Conservation (phyloP, 2,797 vertebrate species). For the Arnoldichthys spilopterus region DNA sequence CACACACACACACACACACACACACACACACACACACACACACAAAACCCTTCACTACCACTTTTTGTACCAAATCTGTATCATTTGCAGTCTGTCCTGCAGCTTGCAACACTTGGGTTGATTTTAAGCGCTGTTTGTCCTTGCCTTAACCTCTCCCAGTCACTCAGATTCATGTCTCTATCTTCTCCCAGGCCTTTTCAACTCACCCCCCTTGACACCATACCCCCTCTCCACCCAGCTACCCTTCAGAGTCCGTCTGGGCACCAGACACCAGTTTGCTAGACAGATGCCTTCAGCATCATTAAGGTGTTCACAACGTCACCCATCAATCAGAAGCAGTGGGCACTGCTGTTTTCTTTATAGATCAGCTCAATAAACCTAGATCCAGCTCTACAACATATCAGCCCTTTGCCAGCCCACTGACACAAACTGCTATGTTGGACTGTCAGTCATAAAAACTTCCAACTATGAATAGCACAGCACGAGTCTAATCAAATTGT, state of each 20-base stretch:
- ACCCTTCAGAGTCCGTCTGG: conserved; percentile 43
- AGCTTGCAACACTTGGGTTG: conserved; percentile 37
- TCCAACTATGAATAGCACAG: not conserved
- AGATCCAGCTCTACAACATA: conserved; percentile 40
- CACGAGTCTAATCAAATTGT: conserved; percentile 12
- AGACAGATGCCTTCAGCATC: conserved; percentile 57
- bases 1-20: not conserved
- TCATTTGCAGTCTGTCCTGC: conserved; percentile 38
- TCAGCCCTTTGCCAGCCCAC: conserved; percentile 25
- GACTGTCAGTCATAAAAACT: conserved; percentile 28
- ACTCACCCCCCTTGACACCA: conserved; percentile 4
- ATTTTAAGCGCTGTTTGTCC: conserved; percentile 38
- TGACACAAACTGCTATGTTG: conserved; percentile 19
- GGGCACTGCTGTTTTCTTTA: conserved; percentile 37
- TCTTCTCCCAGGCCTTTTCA: conserved; percentile 39
- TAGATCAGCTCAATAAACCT: conserved; percentile 40
- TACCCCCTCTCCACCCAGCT: not conserved
- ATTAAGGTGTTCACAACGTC: conserved; percentile 36
- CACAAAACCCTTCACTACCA: conserved; percentile 14
- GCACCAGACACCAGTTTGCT: conserved; percentile 48
- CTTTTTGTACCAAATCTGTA: conserved; percentile 27
- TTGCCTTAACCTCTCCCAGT: conserved; percentile 43
- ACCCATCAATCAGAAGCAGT: conserved; percentile 39
- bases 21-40: conserved; percentile 28
- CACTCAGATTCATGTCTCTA: conserved; percentile 45